Percentiles rank a stretch among this genome's conserved stretches.
Conservation (phyloP, 2,113 vertebrate genomes). For the Laticauda colubrina region DNA sequence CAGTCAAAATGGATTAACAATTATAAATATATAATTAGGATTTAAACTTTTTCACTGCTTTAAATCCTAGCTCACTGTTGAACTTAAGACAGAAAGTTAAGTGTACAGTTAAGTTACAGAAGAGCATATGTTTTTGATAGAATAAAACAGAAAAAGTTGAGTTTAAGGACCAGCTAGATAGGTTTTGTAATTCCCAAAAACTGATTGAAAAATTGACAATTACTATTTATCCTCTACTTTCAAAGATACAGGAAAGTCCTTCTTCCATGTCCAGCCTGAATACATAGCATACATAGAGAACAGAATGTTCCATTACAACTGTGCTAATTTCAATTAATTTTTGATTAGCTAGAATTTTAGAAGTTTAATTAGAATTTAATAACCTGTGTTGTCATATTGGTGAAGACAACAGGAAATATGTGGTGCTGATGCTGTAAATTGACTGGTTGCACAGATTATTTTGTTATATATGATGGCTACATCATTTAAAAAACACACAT, state of each 20-base stretch:
- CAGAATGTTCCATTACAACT: neutral
- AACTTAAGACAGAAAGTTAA: neutral
- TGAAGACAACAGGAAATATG: neutral
- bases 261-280: neutral
- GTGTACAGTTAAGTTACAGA: neutral
- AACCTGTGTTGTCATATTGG: neutral
- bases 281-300: too few species aligned
- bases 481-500: neutral
- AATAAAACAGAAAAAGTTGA: neutral
- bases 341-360: neutral
- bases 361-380: neutral
- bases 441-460: neutral
- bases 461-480: neutral
- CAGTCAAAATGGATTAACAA: neutral
- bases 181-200: neutral
- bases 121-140: neutral
- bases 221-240: neutral
- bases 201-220: neutral
- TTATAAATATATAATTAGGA: neutral
- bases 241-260: neutral
- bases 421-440: neutral
- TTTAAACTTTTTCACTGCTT: neutral
- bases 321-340: neutral
- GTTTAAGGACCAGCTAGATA: neutral
- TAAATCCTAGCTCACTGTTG: neutral